Conservation (phyloP, 2,888 invertebrate species). For the Hypercompe scribonia region DNA sequence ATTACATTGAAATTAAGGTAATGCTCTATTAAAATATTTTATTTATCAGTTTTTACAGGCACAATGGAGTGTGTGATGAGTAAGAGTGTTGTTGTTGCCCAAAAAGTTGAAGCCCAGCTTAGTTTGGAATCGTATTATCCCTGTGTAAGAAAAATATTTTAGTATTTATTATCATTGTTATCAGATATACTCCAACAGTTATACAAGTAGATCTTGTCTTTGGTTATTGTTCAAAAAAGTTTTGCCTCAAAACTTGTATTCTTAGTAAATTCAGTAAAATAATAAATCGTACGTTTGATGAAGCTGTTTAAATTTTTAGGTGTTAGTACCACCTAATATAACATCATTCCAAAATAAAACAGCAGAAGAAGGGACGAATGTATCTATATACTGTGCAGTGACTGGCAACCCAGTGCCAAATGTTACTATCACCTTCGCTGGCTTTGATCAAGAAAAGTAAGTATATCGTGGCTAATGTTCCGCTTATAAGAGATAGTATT, state of each 20-base stretch:
- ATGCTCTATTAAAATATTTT: no score
- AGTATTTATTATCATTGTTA: no score
- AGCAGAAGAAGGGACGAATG: constrained; percentile 60
- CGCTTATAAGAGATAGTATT: no score
- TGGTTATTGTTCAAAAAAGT: no score
- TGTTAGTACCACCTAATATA: constrained; percentile 67
- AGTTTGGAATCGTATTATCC: no score
- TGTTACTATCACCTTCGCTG: constrained; percentile 62
- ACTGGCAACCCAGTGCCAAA: constrained; percentile 68
- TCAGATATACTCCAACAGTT: no score
- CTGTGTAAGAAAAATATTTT: no score
- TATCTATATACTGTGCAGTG: constrained; percentile 67
- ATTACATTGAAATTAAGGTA: constrained; percentile 66
- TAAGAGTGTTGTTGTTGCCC: no score
- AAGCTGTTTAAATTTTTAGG: constrained; percentile 58
- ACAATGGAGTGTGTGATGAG: no score
- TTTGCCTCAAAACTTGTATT: not conserved
- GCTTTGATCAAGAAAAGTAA: constrained; percentile 56
- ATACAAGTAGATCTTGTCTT: no score
- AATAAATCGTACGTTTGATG: not conserved
- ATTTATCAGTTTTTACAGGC: no score
- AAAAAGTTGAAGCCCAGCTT: no score
- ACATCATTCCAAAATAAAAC: constrained; percentile 63
- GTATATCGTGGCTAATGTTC: constrained; percentile 18
- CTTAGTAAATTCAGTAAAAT: not conserved